phyloP scores from a whole-genome alignment of 2,888 invertebrate species.

The Lordiphosa andalusiaca region DNA sequence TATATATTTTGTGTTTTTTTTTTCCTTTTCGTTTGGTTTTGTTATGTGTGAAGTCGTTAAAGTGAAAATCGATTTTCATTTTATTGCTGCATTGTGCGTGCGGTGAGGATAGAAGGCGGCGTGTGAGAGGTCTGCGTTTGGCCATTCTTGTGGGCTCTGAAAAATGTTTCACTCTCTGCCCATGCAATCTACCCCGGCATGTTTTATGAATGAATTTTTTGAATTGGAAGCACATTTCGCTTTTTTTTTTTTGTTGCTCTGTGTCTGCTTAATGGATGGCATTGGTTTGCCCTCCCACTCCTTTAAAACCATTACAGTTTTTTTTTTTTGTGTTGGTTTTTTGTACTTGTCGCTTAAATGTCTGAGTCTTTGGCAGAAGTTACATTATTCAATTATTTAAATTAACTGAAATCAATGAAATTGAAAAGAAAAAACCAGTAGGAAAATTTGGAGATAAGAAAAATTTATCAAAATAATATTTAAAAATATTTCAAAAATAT shows the following conservation, averaged over 20 bases:
- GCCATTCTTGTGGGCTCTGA: constrained; percentile 35
- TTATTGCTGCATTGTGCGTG: constrained; percentile 64
- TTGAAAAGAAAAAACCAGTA: neutral
- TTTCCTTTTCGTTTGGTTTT: constrained; percentile 17
- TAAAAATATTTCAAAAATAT: no score
- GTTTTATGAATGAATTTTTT: constrained; percentile 74
- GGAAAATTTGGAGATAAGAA: no score
- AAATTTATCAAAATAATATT: no score
- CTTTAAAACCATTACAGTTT: neutral
- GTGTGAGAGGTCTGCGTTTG: constrained; percentile 6
- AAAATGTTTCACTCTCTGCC: constrained; percentile 33
- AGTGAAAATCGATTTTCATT: constrained; percentile 74
- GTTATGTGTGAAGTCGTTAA: constrained; percentile 72
- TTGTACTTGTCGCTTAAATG: constrained; percentile 22
- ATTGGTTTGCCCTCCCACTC: constrained; percentile 13
- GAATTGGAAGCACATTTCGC: constrained; percentile 59
- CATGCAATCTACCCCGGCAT: constrained; percentile 60
- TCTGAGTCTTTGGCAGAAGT: constrained; percentile 50
- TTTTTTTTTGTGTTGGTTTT: constrained; percentile 5
- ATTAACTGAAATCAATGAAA: constrained; percentile 3
- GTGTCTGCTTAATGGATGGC: constrained; percentile 56
- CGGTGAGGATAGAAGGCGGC: constrained; percentile 15
- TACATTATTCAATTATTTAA: constrained; percentile 51
- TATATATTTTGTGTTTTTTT: neutral
- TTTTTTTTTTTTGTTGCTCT: constrained; percentile 1